phyloP scores from a whole-genome alignment of 2,797 vertebrate genomes.

The Austrolebias charrua region DNA sequence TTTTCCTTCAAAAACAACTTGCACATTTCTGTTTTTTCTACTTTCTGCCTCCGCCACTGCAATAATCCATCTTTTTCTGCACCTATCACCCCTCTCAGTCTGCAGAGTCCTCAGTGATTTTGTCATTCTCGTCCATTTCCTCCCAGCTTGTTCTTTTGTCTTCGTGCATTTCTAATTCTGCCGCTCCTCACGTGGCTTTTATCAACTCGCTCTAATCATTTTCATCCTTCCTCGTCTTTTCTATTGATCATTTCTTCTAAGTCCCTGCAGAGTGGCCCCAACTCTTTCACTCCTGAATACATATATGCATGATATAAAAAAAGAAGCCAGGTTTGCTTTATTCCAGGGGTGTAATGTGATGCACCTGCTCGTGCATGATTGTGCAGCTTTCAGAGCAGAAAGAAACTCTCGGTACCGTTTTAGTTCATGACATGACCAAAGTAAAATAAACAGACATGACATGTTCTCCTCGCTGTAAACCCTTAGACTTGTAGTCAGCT shows the following conservation, averaged over 20 bases:
- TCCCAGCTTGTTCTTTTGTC: constrained; percentile 1
- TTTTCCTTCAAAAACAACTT: neutral
- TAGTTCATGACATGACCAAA: constrained; percentile 8
- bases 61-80: constrained; percentile 16
- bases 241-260: constrained; percentile 5
- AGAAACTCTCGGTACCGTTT: neutral
- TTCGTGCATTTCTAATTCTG: constrained; percentile 35
- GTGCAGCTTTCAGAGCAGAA: constrained; percentile 18
- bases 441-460: constrained; percentile 18
- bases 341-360: constrained; percentile 17
- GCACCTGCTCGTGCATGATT: constrained; percentile 5
- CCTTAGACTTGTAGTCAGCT: no score
- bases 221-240: constrained; percentile 14
- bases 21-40: neutral
- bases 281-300: constrained; percentile 25
- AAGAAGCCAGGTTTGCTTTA: constrained; percentile 13
- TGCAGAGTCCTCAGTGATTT: constrained; percentile 5
- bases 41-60: constrained; percentile 3
- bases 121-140: constrained; percentile 6
- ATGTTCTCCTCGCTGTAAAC: no score
- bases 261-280: constrained; percentile 15
- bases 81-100: neutral
- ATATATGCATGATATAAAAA: constrained; percentile 17
- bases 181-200: constrained; percentile 32
- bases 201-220: constrained; percentile 37